These are phyloP conservation scores for Hymenochirus boettgeri DNA, from an alignment of 2,113 vertebrate genomes.

Conservation along the genomic window DNA sequence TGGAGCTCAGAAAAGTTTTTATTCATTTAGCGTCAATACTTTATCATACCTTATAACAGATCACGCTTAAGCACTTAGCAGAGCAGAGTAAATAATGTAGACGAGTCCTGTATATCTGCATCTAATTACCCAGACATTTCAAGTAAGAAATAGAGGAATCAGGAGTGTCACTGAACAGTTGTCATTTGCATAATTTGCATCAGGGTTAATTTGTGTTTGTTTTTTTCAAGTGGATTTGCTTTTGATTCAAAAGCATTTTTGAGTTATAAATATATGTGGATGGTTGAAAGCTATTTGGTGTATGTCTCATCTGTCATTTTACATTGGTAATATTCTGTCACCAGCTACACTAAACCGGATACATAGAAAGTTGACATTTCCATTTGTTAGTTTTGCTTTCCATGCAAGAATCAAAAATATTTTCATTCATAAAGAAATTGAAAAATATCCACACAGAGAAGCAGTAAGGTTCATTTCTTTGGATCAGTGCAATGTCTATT, in stretches of 20 bases:
- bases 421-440: too few species aligned
- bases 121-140: conserved; percentile 28
- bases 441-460: too few species aligned
- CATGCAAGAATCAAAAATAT: too few species aligned
- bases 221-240: conserved; percentile 27
- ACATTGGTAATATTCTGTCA: background rate
- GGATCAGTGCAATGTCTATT: too few species aligned
- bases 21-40: conserved; percentile 28
- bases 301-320: background rate
- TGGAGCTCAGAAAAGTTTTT: background rate
- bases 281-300: background rate
- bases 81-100: conserved; percentile 24
- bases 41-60: conserved; percentile 23
- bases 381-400: background rate
- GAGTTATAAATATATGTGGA: background rate
- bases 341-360: background rate
- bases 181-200: conserved; percentile 28
- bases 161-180: conserved; percentile 22
- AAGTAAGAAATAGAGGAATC: conserved; percentile 12
- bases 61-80: conserved; percentile 5
- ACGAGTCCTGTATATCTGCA: conserved; percentile 22
- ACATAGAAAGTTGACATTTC: background rate
- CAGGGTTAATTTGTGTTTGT: conserved; percentile 38
- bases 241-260: conserved; percentile 15
- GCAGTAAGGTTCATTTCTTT: too few species aligned